phyloP scores from a whole-genome alignment of 2,797 vertebrate genomes.

The Natrix natrix region DNA sequence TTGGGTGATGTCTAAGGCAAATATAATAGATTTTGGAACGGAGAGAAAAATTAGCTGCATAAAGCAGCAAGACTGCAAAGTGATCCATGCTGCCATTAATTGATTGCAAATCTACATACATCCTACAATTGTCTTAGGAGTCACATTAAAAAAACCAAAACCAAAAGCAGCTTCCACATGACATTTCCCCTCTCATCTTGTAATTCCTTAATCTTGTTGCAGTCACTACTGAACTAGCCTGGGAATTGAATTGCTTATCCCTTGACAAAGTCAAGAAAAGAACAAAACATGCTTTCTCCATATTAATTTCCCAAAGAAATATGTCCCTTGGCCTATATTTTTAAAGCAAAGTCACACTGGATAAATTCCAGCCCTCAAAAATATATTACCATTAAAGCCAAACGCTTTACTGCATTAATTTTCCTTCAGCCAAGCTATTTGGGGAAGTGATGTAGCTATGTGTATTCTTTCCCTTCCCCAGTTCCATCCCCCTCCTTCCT shows the following conservation, averaged over 20 bases:
- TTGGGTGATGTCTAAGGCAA: neutral
- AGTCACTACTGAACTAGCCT: constrained; percentile 29
- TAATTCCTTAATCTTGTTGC: constrained; percentile 41
- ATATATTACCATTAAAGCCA: constrained; percentile 59
- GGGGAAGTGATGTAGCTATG: neutral
- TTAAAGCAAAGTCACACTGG: constrained; percentile 60
- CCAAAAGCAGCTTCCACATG: constrained; percentile 44
- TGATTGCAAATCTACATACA: constrained; percentile 19
- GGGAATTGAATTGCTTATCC: constrained; percentile 56
- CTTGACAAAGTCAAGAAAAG: constrained; percentile 58
- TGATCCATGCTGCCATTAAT: neutral
- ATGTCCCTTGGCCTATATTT: constrained; percentile 53
- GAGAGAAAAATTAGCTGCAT: neutral
- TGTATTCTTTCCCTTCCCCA: neutral
- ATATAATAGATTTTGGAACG: neutral
- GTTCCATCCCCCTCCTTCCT: neutral
- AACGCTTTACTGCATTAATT: constrained; percentile 17
- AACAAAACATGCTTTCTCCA: constrained; percentile 58
- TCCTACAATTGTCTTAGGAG: constrained; percentile 33
- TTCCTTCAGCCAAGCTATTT: constrained; percentile 22
- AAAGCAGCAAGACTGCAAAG: neutral
- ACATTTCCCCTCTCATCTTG: constrained; percentile 35
- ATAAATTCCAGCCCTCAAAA: constrained; percentile 49
- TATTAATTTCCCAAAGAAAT: constrained; percentile 67
- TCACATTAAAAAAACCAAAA: constrained; percentile 7